These are phyloP conservation scores for Scelioninae gen. 1 DNA, from an alignment of 2,888 invertebrate species.

Conservation along the genomic window DNA sequence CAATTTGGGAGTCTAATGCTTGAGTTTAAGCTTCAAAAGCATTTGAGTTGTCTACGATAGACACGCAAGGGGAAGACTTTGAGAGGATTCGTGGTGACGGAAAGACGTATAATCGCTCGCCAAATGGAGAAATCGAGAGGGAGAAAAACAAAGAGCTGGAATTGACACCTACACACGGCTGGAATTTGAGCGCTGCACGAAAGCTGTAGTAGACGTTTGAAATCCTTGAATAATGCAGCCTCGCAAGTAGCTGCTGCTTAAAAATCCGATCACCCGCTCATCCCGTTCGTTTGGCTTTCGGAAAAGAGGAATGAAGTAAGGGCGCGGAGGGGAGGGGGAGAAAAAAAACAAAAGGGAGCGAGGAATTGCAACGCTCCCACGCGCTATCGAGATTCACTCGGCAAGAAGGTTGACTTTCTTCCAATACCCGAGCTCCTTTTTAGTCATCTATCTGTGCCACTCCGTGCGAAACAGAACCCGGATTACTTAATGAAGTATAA, in stretches of 20 bases:
- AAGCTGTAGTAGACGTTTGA: slow-evolving; percentile 68
- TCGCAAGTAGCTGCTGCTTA: slow-evolving; percentile 75
- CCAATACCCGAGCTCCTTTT: slow-evolving; percentile 41
- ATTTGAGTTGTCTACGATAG: slow-evolving; percentile 65
- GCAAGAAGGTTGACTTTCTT: slow-evolving; percentile 62
- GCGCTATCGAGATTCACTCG: slow-evolving; percentile 69
- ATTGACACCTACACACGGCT: slow-evolving; percentile 79
- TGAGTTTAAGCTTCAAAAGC: slow-evolving; percentile 61
- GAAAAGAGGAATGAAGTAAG: slow-evolving; percentile 43
- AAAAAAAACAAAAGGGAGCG: neutral
- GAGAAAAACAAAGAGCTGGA: slow-evolving; percentile 71
- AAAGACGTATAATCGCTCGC: slow-evolving; percentile 56
- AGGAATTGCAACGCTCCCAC: slow-evolving; percentile 60
- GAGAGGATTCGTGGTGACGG: slow-evolving; percentile 64
- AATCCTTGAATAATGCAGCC: slow-evolving; percentile 81
- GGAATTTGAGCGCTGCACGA: slow-evolving; percentile 70
- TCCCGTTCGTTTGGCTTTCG: slow-evolving; percentile 70
- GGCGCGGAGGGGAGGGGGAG: neutral
- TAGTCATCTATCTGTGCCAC: slow-evolving; percentile 41
- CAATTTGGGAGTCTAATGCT: slow-evolving; percentile 84
- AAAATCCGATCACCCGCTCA: slow-evolving; percentile 78
- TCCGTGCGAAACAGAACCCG: slow-evolving; percentile 58
- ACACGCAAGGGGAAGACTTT: slow-evolving; percentile 55
- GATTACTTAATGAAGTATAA: slow-evolving; percentile 68
- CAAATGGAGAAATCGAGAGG: slow-evolving; percentile 53